Evolutionary conservation across 2,888 invertebrate genomes (phyloP), one percentile per base, ranked within the genome.

Genomic region (Phyllotreta striolata): DNA sequence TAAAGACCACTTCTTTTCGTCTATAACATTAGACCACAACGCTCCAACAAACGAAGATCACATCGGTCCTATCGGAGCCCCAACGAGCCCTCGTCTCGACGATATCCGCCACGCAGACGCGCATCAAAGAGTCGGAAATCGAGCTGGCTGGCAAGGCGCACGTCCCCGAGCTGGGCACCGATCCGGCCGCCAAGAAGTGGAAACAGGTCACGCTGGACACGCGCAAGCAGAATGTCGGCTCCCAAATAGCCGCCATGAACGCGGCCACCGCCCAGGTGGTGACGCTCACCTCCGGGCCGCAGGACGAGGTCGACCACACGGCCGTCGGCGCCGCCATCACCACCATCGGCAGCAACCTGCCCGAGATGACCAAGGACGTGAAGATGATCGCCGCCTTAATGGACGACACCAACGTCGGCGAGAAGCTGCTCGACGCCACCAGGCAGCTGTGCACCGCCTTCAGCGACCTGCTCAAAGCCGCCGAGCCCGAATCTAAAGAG

Each of bases 231-330:
- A 95, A 93, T 72, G 95, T 99, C 62, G 95, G 95, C 70, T 96
- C 96, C 57, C 96, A 98, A 82, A 92, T 99, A 74, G 98, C 98
- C 4, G 98, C 98, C 63, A 98, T 99, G 97, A 98, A 95, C 83
- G 98, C 98, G 0, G 98, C 98, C 61, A 99, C 98, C 0, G 99
- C 99, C 6, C 96, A 98, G 82, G 81, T 79, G 1, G 82, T 82
- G 0, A 81, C 81, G 7, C 70, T 82, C 58, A 82, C 80, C 65
- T 73, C 83, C 82, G 90, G 89, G 3, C 84, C 89, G 0, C 89
- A 90, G 0, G 94, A 95, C 70, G 96, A 97, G 73, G 93, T 97
- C 6, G 97, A 98, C 82, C 95, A 96, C 79, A 93, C 93, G 3
- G 95, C 96, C 0, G 96, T 99, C 0, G 97, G 98, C 0, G 95